phyloP scores from a whole-genome alignment of 2,888 invertebrate species.

The Caradrina clavipalpis region DNA sequence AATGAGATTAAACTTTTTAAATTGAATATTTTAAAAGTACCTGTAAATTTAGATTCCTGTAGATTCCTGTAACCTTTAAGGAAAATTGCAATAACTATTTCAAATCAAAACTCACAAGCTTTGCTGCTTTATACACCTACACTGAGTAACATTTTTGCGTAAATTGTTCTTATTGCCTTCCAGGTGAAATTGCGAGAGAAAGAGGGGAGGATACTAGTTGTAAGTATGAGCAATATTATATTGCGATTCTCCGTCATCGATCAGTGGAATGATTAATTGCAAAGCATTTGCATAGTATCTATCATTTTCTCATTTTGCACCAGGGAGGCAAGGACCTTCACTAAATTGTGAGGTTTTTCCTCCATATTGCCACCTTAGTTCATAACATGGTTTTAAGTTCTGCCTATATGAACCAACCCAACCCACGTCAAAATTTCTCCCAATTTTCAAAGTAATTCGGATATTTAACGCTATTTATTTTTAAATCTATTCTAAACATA shows the following conservation, averaged over 20 bases:
- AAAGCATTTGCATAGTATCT: background rate
- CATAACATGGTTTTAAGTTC: no score
- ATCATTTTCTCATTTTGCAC: background rate
- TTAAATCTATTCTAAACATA: no score
- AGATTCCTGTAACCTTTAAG: slow-evolving; percentile 1
- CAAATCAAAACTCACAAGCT: slow-evolving; percentile 45
- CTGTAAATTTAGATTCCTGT: background rate
- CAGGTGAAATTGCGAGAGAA: slow-evolving; percentile 94
- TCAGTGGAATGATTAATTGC: background rate
- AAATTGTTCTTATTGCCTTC: slow-evolving; percentile 76
- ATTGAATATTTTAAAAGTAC: slow-evolving; percentile 5
- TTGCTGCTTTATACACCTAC: slow-evolving; percentile 32
- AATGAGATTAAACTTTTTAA: background rate
- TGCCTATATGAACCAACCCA: no score
- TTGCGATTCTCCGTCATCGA: background rate
- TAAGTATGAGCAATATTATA: slow-evolving; percentile 88
- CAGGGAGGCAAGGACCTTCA: background rate
- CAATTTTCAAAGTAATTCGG: no score
- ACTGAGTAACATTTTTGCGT: slow-evolving; percentile 40
- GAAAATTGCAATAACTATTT: slow-evolving; percentile 19
- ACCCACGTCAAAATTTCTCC: no score
- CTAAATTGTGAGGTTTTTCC: no score
- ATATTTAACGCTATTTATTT: no score
- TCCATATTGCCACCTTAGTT: background rate
- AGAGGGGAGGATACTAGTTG: slow-evolving; percentile 94